Conservation (phyloP, 2,888 invertebrate species). For the Neocrepidodera transversa region DNA sequence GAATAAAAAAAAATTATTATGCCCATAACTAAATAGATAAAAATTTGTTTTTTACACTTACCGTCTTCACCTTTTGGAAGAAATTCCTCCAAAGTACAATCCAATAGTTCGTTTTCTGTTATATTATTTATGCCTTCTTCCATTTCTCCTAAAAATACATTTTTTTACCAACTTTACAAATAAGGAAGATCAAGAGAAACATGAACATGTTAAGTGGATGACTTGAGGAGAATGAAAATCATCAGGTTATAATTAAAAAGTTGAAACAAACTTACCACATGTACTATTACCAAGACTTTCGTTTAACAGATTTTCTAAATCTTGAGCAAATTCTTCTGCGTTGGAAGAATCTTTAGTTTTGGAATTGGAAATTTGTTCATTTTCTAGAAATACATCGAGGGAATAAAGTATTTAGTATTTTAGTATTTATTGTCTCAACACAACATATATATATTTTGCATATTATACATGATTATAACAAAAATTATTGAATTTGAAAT, state of each 20-base stretch:
- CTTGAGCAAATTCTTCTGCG: neutral
- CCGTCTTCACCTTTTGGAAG: constrained; percentile 27
- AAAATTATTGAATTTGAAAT: no score
- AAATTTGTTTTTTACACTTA: constrained; percentile 3
- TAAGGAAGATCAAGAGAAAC: neutral
- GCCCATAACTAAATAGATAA: no score
- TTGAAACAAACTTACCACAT: no score
- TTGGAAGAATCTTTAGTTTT: neutral
- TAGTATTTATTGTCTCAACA: no score
- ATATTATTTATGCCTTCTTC: constrained; percentile 13
- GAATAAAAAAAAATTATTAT: no score
- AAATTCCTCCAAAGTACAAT: constrained; percentile 34
- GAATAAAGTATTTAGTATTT: no score
- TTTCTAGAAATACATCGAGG: no score
- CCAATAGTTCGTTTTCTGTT: constrained; percentile 26
- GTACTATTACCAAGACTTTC: neutral
- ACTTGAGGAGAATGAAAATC: no score
- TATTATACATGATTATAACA: no score
- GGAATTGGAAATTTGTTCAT: no score
- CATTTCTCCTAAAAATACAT: neutral
- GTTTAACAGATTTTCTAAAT: neutral
- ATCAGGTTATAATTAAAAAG: no score
- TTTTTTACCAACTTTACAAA: neutral
- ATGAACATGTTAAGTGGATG: neutral
- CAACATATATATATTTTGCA: no score